Conservation (phyloP, 2,113 vertebrate genomes). For the Rutilus rutilus region DNA sequence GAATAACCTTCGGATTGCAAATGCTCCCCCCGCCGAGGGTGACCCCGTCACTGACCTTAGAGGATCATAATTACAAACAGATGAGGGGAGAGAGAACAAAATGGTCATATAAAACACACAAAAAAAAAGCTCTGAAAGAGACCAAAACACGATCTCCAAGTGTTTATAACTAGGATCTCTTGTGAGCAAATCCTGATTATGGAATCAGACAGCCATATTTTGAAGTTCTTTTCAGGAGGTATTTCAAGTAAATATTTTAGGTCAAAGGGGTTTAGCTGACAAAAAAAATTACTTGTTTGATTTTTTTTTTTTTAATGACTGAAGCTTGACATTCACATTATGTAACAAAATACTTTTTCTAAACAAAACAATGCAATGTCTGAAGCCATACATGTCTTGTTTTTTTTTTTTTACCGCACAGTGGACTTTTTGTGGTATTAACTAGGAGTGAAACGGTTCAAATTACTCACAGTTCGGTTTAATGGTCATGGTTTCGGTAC, state of each 20-base stretch:
- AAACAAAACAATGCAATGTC: too few species aligned
- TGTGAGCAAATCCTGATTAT: not conserved
- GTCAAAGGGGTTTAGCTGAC: not conserved
- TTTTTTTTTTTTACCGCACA: not conserved
- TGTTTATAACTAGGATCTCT: not conserved
- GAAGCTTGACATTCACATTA: not conserved
- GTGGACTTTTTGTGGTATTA: not conserved
- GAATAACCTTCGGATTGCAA: slow-evolving; percentile 48
- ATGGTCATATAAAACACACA: not conserved
- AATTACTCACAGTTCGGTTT: too few species aligned
- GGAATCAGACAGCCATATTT: not conserved
- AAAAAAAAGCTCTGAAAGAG: not conserved
- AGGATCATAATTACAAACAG: slow-evolving; percentile 26
- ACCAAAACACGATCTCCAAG: not conserved
- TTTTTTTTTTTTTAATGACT: not conserved
- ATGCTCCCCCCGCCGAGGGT: not conserved
- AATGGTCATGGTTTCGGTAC: too few species aligned
- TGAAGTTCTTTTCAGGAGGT: not conserved
- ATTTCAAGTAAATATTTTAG: not conserved
- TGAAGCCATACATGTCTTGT: not conserved
- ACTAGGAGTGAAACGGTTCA: too few species aligned
- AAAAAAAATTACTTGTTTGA: not conserved
- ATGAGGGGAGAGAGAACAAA: slow-evolving; percentile 2
- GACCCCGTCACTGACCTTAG: slow-evolving; percentile 23
- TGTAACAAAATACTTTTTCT: not conserved